These are phyloP conservation scores for Dolichoris vasculosae DNA, from an alignment of 1,140 invertebrate genomes.

Conservation along the genomic window DNA sequence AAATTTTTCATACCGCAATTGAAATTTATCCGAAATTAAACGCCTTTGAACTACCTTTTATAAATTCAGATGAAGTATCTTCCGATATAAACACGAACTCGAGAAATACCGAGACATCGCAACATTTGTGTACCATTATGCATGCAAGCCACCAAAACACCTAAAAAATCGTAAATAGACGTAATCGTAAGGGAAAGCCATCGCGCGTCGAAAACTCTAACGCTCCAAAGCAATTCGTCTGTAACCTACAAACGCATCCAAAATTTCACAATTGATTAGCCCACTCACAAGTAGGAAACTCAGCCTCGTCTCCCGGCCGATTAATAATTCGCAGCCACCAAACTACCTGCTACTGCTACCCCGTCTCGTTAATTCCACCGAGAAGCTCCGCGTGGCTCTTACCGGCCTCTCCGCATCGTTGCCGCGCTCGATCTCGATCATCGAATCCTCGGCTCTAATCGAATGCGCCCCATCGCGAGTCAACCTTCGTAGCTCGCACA, in stretches of 20 bases:
- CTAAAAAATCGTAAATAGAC: not conserved
- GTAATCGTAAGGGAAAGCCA: not conserved
- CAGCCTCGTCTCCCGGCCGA: conserved; percentile 7
- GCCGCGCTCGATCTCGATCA: not conserved
- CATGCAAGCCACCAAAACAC: not conserved
- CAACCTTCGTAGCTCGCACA: too few relatives aligned
- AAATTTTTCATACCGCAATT: not conserved
- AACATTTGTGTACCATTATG: not conserved
- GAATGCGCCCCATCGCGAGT: too few relatives aligned
- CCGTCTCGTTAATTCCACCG: not conserved
- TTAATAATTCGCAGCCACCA: not conserved
- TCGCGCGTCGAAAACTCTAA: not conserved
- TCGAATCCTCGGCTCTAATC: not conserved
- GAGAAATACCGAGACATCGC: not conserved
- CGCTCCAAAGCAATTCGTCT: not conserved
- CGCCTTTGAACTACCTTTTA: not conserved
- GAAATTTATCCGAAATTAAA: not conserved
- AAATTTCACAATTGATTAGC: conserved; percentile 33
- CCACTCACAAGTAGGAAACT: conserved; percentile 20
- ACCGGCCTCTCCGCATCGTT: not conserved
- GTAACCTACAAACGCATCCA: not conserved
- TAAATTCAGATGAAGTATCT: not conserved
- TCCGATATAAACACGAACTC: not conserved
- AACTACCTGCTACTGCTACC: too few relatives aligned
- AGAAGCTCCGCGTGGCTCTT: not conserved